phyloP scores from a whole-genome alignment of 2,113 vertebrate genomes.

The Bubo blakistoni region DNA sequence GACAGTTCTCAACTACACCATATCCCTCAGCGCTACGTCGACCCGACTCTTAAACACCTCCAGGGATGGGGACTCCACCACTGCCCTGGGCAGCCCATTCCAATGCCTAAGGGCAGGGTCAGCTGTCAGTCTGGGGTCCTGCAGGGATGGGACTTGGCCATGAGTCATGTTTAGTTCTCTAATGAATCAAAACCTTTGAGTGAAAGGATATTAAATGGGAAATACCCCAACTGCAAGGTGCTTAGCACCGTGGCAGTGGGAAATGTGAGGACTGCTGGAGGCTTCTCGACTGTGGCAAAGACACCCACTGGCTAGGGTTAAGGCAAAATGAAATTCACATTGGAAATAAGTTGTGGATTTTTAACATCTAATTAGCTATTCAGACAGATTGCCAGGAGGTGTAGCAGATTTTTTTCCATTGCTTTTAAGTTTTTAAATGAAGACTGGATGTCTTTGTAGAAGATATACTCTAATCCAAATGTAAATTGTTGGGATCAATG shows the following conservation, averaged over 20 bases:
- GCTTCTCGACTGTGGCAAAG: not conserved
- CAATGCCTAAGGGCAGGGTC: not conserved
- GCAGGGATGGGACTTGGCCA: not conserved
- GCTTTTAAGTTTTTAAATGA: constrained; percentile 50
- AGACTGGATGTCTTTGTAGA: constrained; percentile 14
- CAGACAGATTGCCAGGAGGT: not conserved
- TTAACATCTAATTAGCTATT: constrained; percentile 21
- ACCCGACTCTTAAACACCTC: no score
- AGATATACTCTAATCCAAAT: constrained; percentile 33
- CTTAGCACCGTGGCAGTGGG: not conserved
- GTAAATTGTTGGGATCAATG: constrained; percentile 62
- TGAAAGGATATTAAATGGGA: not conserved
- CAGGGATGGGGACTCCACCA: no score
- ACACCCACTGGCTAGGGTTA: not conserved
- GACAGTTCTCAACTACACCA: no score
- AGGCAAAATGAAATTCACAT: not conserved
- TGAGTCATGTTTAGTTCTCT: not conserved
- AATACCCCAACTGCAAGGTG: not conserved
- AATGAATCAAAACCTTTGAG: not conserved
- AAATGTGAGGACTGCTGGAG: not conserved
- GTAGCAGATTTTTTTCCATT: not conserved
- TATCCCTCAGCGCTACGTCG: no score
- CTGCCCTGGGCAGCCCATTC: no score
- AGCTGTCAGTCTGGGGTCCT: not conserved
- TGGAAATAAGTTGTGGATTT: not conserved